These are phyloP conservation scores for Delia radicum DNA, from an alignment of 1,140 invertebrate species.

Conservation along the genomic window DNA sequence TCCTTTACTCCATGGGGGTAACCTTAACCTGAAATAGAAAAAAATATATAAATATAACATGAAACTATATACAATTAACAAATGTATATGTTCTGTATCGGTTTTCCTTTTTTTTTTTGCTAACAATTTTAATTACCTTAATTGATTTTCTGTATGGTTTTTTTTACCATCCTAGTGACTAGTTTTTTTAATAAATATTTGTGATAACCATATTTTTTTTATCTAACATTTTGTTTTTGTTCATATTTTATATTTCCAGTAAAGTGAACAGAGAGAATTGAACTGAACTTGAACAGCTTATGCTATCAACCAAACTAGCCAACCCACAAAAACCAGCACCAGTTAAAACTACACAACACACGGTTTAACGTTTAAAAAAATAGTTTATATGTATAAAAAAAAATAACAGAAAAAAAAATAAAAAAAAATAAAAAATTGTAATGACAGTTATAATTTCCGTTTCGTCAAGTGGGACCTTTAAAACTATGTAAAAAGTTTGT, in stretches of 20 bases:
- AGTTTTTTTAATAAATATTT: not conserved
- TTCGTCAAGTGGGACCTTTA: not conserved
- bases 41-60: not conserved
- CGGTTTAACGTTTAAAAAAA: too few relatives aligned
- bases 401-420: too few relatives aligned
- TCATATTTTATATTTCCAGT: not conserved
- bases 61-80: conserved; percentile 16
- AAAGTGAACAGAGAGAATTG: not conserved
- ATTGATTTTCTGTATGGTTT: conserved; percentile 8
- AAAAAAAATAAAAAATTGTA: too few relatives aligned
- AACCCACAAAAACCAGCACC: too few relatives aligned
- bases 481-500: not conserved
- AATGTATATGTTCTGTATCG: not conserved
- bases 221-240: not conserved
- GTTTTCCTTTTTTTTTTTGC: not conserved
- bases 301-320: not conserved
- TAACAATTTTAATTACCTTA: conserved; percentile 10
- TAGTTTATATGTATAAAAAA: too few relatives aligned
- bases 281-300: not conserved
- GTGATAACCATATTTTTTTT: not conserved
- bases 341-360: too few relatives aligned
- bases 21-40: not conserved
- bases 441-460: not conserved
- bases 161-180: not conserved
- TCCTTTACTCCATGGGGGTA: not conserved